phyloP scores from a whole-genome alignment of 2,113 vertebrate genomes.

The Acinonyx jubatus region DNA sequence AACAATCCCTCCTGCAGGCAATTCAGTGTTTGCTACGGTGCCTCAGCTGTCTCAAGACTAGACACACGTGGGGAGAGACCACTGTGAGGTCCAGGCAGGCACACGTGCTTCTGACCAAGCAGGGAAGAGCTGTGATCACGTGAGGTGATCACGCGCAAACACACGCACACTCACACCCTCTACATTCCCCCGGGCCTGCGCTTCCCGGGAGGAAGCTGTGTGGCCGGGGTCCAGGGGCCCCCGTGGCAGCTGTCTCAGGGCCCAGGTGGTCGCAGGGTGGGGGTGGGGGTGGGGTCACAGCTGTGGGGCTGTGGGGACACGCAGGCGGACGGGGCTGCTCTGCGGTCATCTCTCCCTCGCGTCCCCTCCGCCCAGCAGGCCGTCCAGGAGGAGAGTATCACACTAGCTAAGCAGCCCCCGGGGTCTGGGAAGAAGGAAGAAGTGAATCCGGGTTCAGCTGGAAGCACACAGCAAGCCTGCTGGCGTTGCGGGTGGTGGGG shows the following conservation, averaged over 20 bases:
- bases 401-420: not conserved
- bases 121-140: not conserved
- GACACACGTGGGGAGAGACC: not conserved
- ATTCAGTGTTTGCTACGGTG: not conserved
- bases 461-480: no score
- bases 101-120: not conserved
- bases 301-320: not conserved
- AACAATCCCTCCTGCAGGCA: not conserved
- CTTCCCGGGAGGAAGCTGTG: not conserved
- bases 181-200: not conserved
- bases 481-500: no score
- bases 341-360: not conserved
- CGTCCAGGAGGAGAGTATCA: fast-evolving
- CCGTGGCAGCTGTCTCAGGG: not conserved
- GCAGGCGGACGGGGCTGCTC: not conserved
- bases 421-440: not conserved
- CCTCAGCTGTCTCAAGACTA: not conserved
- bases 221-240: not conserved
- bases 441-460: no score
- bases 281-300: not conserved
- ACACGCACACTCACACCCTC: not conserved
- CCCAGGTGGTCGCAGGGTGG: not conserved
- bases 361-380: not conserved
- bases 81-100: not conserved
- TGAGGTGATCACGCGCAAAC: not conserved